Base-by-base conservation (phyloP, 2,113 vertebrate genomes). In the Malaclemys terrapin region DNA sequence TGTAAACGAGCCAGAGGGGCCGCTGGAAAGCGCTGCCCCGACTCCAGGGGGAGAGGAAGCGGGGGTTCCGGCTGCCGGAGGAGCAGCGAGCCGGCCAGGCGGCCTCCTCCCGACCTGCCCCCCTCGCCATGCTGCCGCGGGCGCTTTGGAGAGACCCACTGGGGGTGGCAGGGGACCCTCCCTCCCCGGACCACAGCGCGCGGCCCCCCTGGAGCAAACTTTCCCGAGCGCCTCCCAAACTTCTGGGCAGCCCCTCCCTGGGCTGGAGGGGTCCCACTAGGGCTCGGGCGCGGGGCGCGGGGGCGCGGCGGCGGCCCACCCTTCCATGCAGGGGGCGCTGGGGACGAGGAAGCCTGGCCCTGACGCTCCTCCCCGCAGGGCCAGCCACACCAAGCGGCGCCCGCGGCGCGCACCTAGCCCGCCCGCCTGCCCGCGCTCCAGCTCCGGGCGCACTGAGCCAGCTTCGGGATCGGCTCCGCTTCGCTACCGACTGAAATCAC, bases 1-100 rank as follows among this genome's bases (percentile, higher is more conserved):
- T 56, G 98, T 96, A 95, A 84, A 98, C 80, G 94, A 98, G 90
- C 96, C 98, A 96, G 86, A 98, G 94, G 59, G 95, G 87, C 69
- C 96, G 93, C 86, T 49, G 91, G 53, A 14, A 87, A 10, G 87
- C 57, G 82, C 90, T 25, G 90, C 88, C 91, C 78, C 83, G 91
- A 54, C 88, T 29, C 89, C 85, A 75, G 82, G 50, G 54, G 82
- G 83, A 84, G 16, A 75, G 56, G 90, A 49, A 59, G 88, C 88
- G 6, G 82, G 47, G 80, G 53, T 45, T 78, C 65, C 89, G 54
- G 92, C 47, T 13, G 52, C 27, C 10, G 49, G 53, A 5, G 89
- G 62, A 19, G 76, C 81, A 19, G 84, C 56, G 35, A 42, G 45
- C 65, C 53, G 92, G 52, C 82, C 84, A 20, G 76, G 93, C 95